These are phyloP conservation scores for Pelusios castaneus DNA, from an alignment of 2,113 vertebrate genomes.

Conservation along the genomic window DNA sequence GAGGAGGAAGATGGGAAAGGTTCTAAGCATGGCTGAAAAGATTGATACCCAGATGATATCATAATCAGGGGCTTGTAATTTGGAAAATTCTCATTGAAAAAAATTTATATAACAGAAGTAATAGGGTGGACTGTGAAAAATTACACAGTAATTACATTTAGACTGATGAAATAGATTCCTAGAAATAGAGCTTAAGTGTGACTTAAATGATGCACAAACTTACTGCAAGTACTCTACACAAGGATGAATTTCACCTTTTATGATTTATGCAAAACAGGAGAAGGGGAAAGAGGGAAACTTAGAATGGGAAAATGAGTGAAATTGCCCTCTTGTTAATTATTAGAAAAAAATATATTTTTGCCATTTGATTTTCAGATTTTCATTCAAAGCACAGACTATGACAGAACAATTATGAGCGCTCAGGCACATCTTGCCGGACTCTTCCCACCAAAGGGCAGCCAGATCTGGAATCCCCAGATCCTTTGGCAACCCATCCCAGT, in stretches of 20 bases:
- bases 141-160: background rate
- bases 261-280: background rate
- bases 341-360: background rate
- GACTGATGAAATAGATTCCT: background rate
- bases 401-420: constrained; percentile 93
- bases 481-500: constrained; percentile 91
- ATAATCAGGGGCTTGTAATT: background rate
- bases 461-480: constrained; percentile 79
- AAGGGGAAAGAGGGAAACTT: background rate
- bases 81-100: background rate
- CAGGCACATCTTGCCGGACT: constrained; percentile 87
- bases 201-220: background rate
- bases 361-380: constrained; percentile 79
- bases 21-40: background rate
- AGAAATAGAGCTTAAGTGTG: background rate
- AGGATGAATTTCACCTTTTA: background rate
- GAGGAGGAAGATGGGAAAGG: background rate
- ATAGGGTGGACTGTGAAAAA: background rate
- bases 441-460: constrained; percentile 80
- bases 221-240: background rate
- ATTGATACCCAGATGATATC: background rate
- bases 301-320: background rate
- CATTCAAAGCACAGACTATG: constrained; percentile 88
- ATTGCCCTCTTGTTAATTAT: background rate
- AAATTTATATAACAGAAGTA: background rate